These are phyloP conservation scores for Ophioninae sp. DNA, from an alignment of 2,888 invertebrate species.

Conservation along the genomic window DNA sequence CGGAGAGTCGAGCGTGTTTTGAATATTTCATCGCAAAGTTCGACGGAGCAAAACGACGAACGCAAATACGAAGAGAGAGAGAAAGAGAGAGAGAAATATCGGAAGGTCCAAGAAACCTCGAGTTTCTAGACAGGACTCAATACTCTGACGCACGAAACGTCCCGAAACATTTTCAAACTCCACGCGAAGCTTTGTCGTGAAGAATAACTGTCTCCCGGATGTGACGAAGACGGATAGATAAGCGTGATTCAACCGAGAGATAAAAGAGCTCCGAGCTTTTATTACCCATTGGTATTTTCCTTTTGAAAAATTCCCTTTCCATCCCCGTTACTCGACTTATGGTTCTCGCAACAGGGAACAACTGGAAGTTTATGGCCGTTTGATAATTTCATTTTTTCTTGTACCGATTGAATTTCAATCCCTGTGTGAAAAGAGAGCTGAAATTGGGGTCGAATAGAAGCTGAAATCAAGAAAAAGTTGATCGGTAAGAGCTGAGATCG, in stretches of 20 bases:
- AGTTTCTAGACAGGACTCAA: background rate
- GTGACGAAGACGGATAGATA: slow-evolving; percentile 3
- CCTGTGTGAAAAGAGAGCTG: too few relatives aligned
- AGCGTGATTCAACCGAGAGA: background rate
- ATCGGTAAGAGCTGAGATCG: too few relatives aligned
- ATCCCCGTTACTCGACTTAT: background rate
- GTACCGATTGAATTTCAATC: too few relatives aligned
- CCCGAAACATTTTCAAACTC: slow-evolving; percentile 37
- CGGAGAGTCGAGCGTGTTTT: slow-evolving; percentile 54
- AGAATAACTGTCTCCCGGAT: slow-evolving; percentile 5
- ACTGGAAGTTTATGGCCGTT: background rate
- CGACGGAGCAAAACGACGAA: slow-evolving; percentile 48
- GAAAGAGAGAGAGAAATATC: too few relatives aligned
- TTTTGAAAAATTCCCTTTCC: background rate
- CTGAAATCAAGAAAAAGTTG: too few relatives aligned
- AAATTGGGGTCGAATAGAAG: too few relatives aligned
- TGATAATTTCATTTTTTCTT: background rate
- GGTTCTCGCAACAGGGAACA: background rate
- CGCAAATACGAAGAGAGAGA: too few relatives aligned
- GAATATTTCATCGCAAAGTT: slow-evolving; percentile 60
- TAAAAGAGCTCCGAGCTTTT: background rate
- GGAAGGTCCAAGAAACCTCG: background rate
- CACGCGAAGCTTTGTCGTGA: slow-evolving; percentile 24
- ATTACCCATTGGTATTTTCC: background rate
- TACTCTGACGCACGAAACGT: slow-evolving; percentile 20